Conservation (phyloP, 1,140 invertebrate genomes). For the Dendroctonus ponderosae region DNA sequence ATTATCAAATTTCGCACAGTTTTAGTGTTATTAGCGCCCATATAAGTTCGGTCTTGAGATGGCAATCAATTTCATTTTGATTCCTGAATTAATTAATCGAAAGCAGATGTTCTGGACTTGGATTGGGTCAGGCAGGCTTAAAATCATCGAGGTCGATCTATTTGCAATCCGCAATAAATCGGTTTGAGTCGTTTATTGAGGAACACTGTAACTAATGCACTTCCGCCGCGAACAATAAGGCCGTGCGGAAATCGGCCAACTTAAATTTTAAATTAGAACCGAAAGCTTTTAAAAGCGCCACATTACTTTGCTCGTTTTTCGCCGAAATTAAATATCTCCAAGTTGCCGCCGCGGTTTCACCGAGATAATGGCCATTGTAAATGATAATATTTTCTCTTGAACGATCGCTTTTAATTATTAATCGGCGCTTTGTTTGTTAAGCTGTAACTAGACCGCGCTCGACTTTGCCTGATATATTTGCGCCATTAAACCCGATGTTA, state of each 20-base stretch:
- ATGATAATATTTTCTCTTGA: slow-evolving; percentile 6
- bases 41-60: no score
- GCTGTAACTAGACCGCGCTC: neutral
- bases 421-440: neutral
- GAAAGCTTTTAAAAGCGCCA: slow-evolving; percentile 5
- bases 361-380: slow-evolving; percentile 6
- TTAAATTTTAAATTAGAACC: slow-evolving; percentile 2
- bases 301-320: neutral
- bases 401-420: slow-evolving; percentile 7
- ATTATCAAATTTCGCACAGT: no score
- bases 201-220: no score
- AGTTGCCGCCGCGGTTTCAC: neutral
- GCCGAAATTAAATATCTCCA: slow-evolving; percentile 4
- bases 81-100: no score
- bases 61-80: no score
- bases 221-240: neutral
- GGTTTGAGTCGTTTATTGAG: no score
- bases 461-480: neutral
- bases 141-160: no score
- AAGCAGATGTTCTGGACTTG: no score
- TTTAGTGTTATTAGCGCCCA: no score
- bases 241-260: neutral
- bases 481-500: neutral
- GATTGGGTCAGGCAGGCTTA: no score
- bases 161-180: no score